Base-by-base conservation (phyloP, 2,888 invertebrate genomes). In the Pammene aurita region DNA sequence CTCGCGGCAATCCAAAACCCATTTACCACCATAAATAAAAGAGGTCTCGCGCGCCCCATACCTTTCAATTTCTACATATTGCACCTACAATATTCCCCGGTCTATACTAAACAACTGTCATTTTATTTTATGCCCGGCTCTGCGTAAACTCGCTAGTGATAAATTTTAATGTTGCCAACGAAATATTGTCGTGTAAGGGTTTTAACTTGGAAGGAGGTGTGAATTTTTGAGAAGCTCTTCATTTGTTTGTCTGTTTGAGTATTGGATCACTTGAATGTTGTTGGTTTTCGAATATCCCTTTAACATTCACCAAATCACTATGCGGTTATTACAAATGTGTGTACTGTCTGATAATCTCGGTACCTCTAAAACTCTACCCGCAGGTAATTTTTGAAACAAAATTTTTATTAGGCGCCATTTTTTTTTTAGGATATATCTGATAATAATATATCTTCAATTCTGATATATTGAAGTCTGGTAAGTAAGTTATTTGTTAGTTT, bases 51-150 rank as follows among this genome's bases (percentile, higher is more conserved):
- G 85, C 83, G 90, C 85, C 89, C 90, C 86, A 88, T 91, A 89
- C 90, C 91, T 91, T 92, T 92, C 92, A 92, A 92, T 92, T 90
- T 89, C 86, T 84, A 85, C 85, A 84, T 86, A 85, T 69, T 77
- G 69, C 71, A 82, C 81, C 81, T 80, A 79, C 83, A 82, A 86
- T 87, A 87, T 86, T 89, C 92, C 92, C 90, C 85, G 75, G 87
- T 81, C 88, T 84, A 80, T 87, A 89, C 89, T 92, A 92, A 92
- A 92, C 92, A 92, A 92, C 90, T 91, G 92, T 91, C 92, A 90
- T 92, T 91, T 91, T 92, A 91, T 92, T 92, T 92, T 92, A 92
- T 91, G 87, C 88, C 92, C 89, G 86, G 87, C 89, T 90, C 81
- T 84, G 82, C 85, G 89, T 90, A 89, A 89, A 90, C 85, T 88